These are phyloP conservation scores for Brienomyrus longianalis DNA, from an alignment of 2,113 vertebrate genomes.

Conservation along the genomic window DNA sequence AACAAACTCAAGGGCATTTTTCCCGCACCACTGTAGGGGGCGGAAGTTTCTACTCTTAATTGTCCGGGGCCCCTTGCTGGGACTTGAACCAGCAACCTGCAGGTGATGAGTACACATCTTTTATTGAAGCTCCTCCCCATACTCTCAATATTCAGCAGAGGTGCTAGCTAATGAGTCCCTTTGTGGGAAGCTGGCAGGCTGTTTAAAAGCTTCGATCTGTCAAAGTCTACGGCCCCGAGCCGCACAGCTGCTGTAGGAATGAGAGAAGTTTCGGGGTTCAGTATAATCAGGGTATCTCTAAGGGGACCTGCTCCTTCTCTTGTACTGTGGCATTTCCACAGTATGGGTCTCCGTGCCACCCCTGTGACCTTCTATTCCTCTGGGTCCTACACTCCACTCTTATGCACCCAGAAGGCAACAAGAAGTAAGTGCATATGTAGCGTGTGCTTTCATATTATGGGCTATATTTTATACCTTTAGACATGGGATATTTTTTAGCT, in stretches of 20 bases:
- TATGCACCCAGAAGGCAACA: neutral
- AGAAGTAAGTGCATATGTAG: neutral
- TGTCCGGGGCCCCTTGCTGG: neutral
- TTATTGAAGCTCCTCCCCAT: neutral
- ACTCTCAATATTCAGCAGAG: neutral
- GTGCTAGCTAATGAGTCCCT: neutral
- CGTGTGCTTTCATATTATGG: neutral
- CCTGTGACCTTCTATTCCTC: neutral
- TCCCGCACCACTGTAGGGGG: neutral
- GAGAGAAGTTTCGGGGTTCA: neutral
- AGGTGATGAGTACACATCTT: neutral
- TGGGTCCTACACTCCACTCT: neutral
- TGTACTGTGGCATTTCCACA: neutral
- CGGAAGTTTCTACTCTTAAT: neutral
- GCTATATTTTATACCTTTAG: neutral
- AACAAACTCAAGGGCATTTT: neutral
- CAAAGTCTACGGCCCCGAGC: neutral
- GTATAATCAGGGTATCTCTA: neutral
- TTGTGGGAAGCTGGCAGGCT: neutral
- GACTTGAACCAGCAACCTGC: neutral
- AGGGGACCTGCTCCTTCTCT: neutral
- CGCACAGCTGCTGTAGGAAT: neutral
- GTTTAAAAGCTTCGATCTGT: neutral
- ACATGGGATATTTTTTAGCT: neutral
- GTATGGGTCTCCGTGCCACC: neutral